Base-by-base conservation (phyloP, 1,140 invertebrate genomes). In the Ylistrum balloti region DNA sequence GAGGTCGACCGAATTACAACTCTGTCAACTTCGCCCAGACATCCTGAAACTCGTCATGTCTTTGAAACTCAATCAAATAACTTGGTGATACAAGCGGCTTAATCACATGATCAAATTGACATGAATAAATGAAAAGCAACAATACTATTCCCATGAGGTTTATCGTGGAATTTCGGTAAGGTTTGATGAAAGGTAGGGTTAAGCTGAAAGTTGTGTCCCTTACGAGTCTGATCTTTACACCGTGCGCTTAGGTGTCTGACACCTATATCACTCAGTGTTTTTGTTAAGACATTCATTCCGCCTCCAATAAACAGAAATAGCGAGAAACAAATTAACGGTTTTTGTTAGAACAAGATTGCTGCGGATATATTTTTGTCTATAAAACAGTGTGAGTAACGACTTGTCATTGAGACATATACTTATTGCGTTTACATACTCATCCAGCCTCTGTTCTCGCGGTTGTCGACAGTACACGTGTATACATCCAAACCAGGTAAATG, bases 301-400 rank as follows among this genome's bases (percentile, higher is more conserved):
- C 56, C 56, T 28, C 56, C 3, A 74, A 74, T 74, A 74, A 74
- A 74, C 56, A n/a, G 56, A 74, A 74, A 74, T 74, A 74, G 56
- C 56, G 56, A 74, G 56, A 74, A 74, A 74, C 56, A 74, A 74
- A 74, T 74, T 74, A 74, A 74, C 56, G n/a, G 11, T 74, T 74
- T 74, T 74, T 74, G 56, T 74, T 28, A n/a, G 56, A 74, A 74
- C 56, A 74, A 74, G 56, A 74, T 74, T 74, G 56, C 22, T 74
- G 56, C 28, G 56, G n/a, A 74, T 74, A 74, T 28, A 0, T 74
- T 74, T 74, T 74, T 74, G 56, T 74, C 56, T 28, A 74, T 74
- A 28, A 74, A 74, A 74, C 56, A n/a, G 22, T n/a, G 56, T 74
- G 1, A 28, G 56, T 74, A 74, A 74, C 56, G 56, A 28, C 5